A percentile compares a stretch with the other conserved stretches of the same genome.
Evolutionary conservation across 2,113 vertebrate genomes (phyloP).

Genomic region (Chloroceryle aenea): DNA sequence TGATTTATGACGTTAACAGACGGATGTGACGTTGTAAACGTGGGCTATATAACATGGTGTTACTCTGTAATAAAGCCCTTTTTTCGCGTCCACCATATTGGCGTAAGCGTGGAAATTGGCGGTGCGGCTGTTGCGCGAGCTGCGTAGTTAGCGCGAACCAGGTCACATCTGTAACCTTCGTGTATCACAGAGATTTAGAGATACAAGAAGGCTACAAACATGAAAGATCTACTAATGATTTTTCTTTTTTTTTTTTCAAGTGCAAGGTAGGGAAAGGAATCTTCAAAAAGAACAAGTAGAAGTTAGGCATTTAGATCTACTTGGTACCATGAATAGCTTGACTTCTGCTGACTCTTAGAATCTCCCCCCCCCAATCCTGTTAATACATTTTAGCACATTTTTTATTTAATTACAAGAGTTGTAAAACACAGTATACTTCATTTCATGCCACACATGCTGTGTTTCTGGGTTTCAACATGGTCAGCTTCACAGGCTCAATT

Average conservation of each 20-base stretch:
- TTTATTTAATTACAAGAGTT: neutral
- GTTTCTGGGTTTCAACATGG: neutral
- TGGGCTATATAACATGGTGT: too few relatives aligned
- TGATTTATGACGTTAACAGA: too few relatives aligned
- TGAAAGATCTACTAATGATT: neutral
- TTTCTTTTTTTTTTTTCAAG: rapidly evolving
- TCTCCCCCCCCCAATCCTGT: neutral
- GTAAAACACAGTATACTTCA: neutral
- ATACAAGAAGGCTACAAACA: too few relatives aligned
- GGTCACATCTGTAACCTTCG: too few relatives aligned
- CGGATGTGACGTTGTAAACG: too few relatives aligned
- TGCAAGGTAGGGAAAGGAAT: neutral
- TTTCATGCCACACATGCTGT: neutral
- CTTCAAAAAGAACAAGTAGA: neutral
- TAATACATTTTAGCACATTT: neutral
- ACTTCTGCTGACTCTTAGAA: neutral
- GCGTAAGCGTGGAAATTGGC: too few relatives aligned
- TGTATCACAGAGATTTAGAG: too few relatives aligned
- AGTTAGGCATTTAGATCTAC: neutral
- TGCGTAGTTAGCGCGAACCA: too few relatives aligned
- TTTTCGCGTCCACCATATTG: too few relatives aligned
- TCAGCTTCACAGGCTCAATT: neutral
- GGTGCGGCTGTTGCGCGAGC: too few relatives aligned
- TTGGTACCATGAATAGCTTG: neutral
- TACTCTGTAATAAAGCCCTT: too few relatives aligned